Evolutionary conservation across 2,888 invertebrate genomes (phyloP).

Genomic region (Auanema sp.): DNA sequence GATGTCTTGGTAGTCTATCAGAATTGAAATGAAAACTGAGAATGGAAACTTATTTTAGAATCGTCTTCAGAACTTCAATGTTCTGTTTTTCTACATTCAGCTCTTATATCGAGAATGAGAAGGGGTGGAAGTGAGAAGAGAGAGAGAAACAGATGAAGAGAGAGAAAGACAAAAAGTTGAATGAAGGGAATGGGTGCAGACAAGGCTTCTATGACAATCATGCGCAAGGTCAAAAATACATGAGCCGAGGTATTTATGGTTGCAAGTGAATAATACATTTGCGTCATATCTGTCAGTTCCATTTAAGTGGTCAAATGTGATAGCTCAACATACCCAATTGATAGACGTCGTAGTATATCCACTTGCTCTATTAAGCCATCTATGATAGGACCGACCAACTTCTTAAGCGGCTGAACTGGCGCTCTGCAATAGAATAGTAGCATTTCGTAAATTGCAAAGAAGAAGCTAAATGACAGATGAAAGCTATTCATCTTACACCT

Average conservation of each 20-base stretch:
- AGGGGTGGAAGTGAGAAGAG: neutral
- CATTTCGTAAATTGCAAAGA: too few species aligned
- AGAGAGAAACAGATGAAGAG: neutral
- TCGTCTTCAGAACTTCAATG: constrained; percentile 5
- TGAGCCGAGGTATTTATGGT: too few species aligned
- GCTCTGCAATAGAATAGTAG: too few species aligned
- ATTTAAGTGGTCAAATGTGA: too few species aligned
- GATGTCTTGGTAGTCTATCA: neutral
- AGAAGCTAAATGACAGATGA: too few species aligned
- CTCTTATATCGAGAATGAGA: neutral
- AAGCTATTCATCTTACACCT: too few species aligned
- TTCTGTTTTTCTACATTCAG: constrained; percentile 12
- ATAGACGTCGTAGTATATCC: constrained; percentile 23
- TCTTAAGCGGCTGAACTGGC: constrained; percentile 6
- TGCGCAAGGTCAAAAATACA: neutral
- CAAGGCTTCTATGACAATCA: constrained; percentile 14
- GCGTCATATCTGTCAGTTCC: too few species aligned
- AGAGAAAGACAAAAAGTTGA: neutral
- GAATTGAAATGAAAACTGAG: too few species aligned
- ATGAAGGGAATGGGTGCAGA: neutral
- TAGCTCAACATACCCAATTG: constrained; percentile 19
- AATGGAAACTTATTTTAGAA: neutral
- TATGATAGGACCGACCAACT: constrained; percentile 19
- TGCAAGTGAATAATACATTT: too few species aligned
- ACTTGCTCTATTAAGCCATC: constrained; percentile 22